Base-by-base conservation (phyloP, 1,140 invertebrate genomes). In the Elysia chlorotica region DNA sequence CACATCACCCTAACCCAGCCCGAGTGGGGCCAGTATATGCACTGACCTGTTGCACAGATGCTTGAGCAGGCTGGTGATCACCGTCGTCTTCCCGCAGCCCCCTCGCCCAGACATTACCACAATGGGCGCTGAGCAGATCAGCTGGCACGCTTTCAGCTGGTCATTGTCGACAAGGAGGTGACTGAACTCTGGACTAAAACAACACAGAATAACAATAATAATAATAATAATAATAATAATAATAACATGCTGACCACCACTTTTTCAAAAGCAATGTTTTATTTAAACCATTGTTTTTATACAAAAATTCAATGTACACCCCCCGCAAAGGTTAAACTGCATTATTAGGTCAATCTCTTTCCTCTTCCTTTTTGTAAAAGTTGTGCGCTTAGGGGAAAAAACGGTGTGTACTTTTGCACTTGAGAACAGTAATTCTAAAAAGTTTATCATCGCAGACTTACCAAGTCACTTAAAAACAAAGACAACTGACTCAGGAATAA, bases 71-170 rank as follows among this genome's bases (percentile, higher is more conserved):
- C 77, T 77, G 17, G 82, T 83, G 56, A 86, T 81, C 10, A 85
- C 83, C 21, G 81, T 81, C 21, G 84, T 86, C 76, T 86, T 86
- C 1, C 84, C 84, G 78, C 84, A 86, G 1, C 84, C 84, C 17
- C 84, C 84, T 69, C 81, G 82, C 5, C 84, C 84, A 65, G 83
- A 86, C 53, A 86, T 72, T 21, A 83, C 81, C 25, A 78, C 77
- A 10, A 86, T 76, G 25, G 84, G 81, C 59, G 78, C 72, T 19
- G 63, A 56, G 14, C 56, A 53, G 19, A 86, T 77, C 10, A 80
- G 71, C 23, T 81, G 74, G 0, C 80, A 78, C 6, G 82, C 84
- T 36, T 57, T 57, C 73, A 78, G 56, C 71, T 86, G 83, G 61
- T 83, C 79, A 14, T 19, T 17, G 56, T 84, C 82, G 17, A 21